Evolutionary conservation across 1,140 invertebrate species (phyloP).

Genomic region (Thaumatotibia leucotreta): DNA sequence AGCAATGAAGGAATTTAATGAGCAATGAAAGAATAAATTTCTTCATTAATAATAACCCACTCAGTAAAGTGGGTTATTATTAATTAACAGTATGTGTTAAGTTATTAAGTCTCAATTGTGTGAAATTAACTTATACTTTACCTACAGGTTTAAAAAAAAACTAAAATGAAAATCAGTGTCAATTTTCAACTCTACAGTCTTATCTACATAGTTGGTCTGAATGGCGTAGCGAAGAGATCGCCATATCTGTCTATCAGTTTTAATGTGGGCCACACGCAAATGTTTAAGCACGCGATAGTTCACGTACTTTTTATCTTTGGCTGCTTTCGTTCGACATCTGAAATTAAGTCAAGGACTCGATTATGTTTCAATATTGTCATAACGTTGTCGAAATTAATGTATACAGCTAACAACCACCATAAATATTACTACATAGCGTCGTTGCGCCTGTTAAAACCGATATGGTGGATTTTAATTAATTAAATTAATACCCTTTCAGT

Average conservation of each 20-base stretch:
- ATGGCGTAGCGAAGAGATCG: conserved; percentile 2
- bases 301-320: neutral
- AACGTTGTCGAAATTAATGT: neutral
- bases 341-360: conserved; percentile 3
- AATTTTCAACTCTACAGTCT: neutral
- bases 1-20: no score
- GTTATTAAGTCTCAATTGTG: no score
- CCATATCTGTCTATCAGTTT: conserved; percentile 10
- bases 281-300: conserved; percentile 22
- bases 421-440: no score
- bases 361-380: neutral
- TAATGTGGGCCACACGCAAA: conserved; percentile 20
- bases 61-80: no score
- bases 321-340: neutral
- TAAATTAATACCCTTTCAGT: no score
- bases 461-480: no score
- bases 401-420: no score
- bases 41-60: no score
- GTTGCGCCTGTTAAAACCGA: no score
- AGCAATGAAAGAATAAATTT: no score
- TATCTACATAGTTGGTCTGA: neutral
- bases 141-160: neutral
- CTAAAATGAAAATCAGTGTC: neutral
- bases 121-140: neutral
- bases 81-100: no score